Evolutionary conservation across 1,140 invertebrate species (phyloP).

Genomic region (Psix sp.): DNA sequence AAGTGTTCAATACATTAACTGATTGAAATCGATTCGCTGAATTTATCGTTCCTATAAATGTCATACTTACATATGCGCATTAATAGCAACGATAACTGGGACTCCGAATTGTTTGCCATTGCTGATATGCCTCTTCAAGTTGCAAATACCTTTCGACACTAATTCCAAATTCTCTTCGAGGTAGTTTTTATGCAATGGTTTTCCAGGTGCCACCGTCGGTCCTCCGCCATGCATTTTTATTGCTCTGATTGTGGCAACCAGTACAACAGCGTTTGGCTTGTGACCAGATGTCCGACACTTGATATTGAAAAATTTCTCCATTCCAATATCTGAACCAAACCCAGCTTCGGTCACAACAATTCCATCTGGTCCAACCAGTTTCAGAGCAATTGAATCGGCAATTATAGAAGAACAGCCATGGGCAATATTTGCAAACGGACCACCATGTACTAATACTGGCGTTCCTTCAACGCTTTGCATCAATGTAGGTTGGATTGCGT

Average conservation of each 20-base stretch:
- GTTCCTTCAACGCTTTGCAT: slow-evolving; percentile 99
- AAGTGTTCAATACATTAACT: neutral
- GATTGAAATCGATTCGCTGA: neutral
- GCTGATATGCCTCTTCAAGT: slow-evolving; percentile 95
- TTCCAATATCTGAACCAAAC: slow-evolving; percentile 99
- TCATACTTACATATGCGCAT: slow-evolving; percentile 85
- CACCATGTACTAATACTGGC: slow-evolving; percentile 97
- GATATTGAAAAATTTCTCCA: slow-evolving; percentile 99
- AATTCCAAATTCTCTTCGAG: slow-evolving; percentile 92
- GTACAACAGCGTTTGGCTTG: slow-evolving; percentile 91
- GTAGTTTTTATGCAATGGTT: slow-evolving; percentile 90
- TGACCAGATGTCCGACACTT: slow-evolving; percentile 95
- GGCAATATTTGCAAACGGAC: slow-evolving; percentile 99
- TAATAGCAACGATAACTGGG: slow-evolving; percentile 96
- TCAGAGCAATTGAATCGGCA: slow-evolving; percentile 96
- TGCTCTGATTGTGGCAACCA: slow-evolving; percentile 95
- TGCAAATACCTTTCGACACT: slow-evolving; percentile 90
- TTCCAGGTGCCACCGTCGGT: slow-evolving; percentile 89
- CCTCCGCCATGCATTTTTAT: slow-evolving; percentile 99
- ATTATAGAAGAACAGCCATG: slow-evolving; percentile 98
- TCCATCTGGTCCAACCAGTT: slow-evolving; percentile 95
- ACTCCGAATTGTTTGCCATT: slow-evolving; percentile 94
- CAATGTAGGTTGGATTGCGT: slow-evolving; percentile 95
- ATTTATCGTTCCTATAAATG: neutral
- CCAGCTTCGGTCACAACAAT: slow-evolving; percentile 98